Evolutionary conservation across 2,797 vertebrate genomes (phyloP).

Genomic region (Menidia menidia): DNA sequence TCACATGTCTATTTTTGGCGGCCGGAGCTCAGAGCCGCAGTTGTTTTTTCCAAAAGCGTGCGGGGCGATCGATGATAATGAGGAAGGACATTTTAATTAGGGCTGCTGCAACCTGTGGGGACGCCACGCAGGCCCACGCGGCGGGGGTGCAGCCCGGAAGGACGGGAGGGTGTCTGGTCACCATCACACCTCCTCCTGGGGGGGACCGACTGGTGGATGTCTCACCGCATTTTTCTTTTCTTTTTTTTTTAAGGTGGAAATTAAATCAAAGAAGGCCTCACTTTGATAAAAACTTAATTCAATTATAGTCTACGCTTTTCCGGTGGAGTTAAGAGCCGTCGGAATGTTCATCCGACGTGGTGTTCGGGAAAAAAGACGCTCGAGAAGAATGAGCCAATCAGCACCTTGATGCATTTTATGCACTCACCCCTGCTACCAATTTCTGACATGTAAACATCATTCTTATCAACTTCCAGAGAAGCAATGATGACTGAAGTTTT

Average conservation of each 20-base stretch:
- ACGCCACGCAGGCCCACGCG: conserved; percentile 55
- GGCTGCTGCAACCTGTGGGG: conserved; percentile 75
- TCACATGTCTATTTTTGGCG: conserved; percentile 84
- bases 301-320: neutral
- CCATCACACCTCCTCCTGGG: conserved; percentile 66
- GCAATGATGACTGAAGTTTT: conserved; percentile 6
- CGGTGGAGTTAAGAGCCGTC: neutral
- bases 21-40: conserved; percentile 67
- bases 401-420: conserved; percentile 13
- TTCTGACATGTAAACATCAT: conserved; percentile 8
- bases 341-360: neutral
- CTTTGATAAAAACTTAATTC: neutral
- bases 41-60: conserved; percentile 83
- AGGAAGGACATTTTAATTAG: conserved; percentile 87
- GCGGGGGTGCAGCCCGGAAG: conserved; percentile 44
- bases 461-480: neutral
- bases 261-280: conserved; percentile 28
- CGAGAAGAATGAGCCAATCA: conserved; percentile 27
- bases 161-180: conserved; percentile 53
- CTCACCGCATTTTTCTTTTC: conserved; percentile 46
- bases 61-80: conserved; percentile 83
- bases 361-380: conserved; percentile 6
- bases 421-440: conserved; percentile 2
- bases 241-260: conserved; percentile 34
- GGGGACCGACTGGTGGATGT: conserved; percentile 62